These are phyloP conservation scores for Zaprionus bogoriensis DNA, from an alignment of 2,888 invertebrate genomes.

Conservation along the genomic window DNA sequence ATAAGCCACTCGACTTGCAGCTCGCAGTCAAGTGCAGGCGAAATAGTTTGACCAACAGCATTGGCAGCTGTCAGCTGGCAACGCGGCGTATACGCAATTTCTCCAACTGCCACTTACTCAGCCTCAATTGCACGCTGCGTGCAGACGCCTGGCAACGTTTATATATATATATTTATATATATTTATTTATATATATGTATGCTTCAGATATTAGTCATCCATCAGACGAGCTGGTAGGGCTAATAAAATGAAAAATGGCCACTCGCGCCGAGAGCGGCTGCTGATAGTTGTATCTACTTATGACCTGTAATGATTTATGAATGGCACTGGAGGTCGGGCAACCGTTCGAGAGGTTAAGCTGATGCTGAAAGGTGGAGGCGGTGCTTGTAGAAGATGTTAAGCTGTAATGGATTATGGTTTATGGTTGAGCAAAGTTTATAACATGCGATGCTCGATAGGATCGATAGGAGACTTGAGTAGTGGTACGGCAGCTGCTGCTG, in stretches of 20 bases:
- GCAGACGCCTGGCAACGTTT: neutral
- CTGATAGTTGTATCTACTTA: neutral
- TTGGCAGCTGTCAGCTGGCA: no score
- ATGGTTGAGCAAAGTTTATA: neutral
- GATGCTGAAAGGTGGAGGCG: neutral
- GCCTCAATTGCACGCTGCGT: conserved; percentile 7
- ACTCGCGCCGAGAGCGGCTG: neutral
- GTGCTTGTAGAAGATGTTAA: neutral
- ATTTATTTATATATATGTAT: conserved; percentile 9
- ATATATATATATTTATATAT: neutral
- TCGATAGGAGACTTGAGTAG: no score
- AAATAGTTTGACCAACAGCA: no score
- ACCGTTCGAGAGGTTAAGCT: neutral
- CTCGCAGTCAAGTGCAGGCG: neutral
- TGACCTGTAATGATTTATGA: conserved; percentile 22
- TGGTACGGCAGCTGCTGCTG: neutral
- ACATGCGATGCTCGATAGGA: no score
- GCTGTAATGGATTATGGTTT: neutral
- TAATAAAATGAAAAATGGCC: conserved; percentile 18
- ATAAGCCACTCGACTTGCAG: conserved; percentile 6
- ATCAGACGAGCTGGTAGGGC: conserved; percentile 4
- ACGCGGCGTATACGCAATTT: conserved; percentile 37
- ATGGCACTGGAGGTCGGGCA: neutral
- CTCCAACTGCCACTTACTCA: conserved; percentile 20
- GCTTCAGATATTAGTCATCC: conserved; percentile 17